These are phyloP conservation scores for Cromileptes altivelis DNA, from an alignment of 2,113 vertebrate species.

Conservation along the genomic window DNA sequence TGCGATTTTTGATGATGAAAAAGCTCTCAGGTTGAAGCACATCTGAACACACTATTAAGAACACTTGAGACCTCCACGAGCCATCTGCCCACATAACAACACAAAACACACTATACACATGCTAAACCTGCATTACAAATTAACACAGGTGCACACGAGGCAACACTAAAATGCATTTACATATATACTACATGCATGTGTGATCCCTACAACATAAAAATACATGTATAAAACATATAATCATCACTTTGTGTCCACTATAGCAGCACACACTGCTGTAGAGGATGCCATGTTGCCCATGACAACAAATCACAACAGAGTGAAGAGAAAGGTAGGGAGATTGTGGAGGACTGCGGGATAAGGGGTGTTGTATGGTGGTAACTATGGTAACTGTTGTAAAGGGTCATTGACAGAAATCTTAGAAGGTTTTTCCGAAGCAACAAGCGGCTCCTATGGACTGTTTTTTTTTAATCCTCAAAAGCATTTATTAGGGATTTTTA, in stretches of 20 bases:
- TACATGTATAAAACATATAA: neutral
- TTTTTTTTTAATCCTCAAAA: neutral
- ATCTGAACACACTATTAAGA: conserved; percentile 10
- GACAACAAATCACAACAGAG: conserved; percentile 54
- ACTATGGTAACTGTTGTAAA: conserved; percentile 27
- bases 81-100: conserved; percentile 5
- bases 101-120: neutral
- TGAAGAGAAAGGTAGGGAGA: neutral
- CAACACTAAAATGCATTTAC: neutral
- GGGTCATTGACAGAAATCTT: conserved; percentile 25
- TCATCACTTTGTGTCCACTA: neutral
- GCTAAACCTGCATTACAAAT: neutral
- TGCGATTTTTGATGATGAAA: neutral
- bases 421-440: neutral
- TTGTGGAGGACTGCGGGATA: conserved; percentile 1
- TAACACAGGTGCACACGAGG: neutral
- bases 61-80: conserved; percentile 24
- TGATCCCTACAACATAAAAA: neutral
- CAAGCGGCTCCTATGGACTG: neutral
- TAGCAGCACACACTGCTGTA: neutral
- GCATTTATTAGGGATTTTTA: neutral
- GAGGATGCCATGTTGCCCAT: conserved; percentile 41
- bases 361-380: conserved; percentile 32
- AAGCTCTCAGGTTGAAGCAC: neutral
- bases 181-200: neutral